Base-by-base conservation (phyloP, 2,888 invertebrate genomes). In the Eristalis tenax region DNA sequence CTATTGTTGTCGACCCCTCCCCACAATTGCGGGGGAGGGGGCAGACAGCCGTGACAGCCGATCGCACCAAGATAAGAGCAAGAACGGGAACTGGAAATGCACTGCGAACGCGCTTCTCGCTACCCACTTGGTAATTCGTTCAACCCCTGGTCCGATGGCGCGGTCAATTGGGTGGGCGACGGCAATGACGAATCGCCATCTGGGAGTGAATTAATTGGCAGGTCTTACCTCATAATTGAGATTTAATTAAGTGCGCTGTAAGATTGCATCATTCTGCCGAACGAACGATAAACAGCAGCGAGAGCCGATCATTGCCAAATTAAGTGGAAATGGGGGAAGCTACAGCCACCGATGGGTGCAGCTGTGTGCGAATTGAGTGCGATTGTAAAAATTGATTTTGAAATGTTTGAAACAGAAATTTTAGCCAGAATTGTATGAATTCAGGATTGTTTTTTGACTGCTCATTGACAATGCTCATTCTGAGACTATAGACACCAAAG, bases 171-270 rank as follows among this genome's bases (percentile, higher is more conserved):
- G 26, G 38, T 73, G 43, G 74, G 71, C 71, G 65, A 32, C 1
- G 23, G 28, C 73, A 68, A 66, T 63, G 79, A 74, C 63, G 63
- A 68, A 74, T 65, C 57, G 59, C 59, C 64, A 69, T 64, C 61
- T 64, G 43, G 64, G 64, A 69, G 43, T 63, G 22, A 76, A 66
- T 61, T 76, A 76, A 74, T 66, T 66, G 63, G 65, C 76, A 80
- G 75, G 66, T 71, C 64, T 64, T 28, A 70, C 38, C 50, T 76
- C 40, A 66, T 75, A 80, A 84, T 84, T 84, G 71, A 40, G 23
- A 50, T 66, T 80, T 80, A 68, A 80, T 84, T 80, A 73, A 40
- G 66, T 73, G 76, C 71, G 68, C 76, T 57, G 6, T 18, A 1
- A 13, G 18, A 32, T 32, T 10, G 32, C 32, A 32, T 32, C 32